These are phyloP conservation scores for Gorsachius goisagi DNA, from an alignment of 2,113 vertebrate genomes.

Conservation along the genomic window DNA sequence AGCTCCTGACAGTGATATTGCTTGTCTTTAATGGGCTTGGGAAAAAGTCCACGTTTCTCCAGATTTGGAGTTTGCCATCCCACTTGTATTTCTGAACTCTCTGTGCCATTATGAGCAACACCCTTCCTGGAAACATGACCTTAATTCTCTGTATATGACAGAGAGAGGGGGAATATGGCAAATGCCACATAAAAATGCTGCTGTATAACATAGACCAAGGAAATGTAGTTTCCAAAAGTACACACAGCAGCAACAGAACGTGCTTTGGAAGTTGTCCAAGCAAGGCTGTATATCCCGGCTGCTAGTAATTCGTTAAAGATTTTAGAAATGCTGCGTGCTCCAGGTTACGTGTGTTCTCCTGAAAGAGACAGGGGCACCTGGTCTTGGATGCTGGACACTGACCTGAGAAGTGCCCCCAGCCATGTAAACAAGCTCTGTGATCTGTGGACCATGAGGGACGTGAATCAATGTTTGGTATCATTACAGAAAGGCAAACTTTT, in stretches of 20 bases:
- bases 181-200: neutral
- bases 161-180: neutral
- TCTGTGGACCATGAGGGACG: neutral
- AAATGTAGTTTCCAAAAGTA: neutral
- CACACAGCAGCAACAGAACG: neutral
- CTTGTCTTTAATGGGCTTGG: neutral
- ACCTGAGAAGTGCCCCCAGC: neutral
- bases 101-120: neutral
- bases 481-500: fast-evolving
- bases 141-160: neutral
- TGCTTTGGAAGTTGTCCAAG: neutral
- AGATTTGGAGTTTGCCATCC: neutral
- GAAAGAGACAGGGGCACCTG: neutral
- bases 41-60: neutral
- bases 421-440: neutral
- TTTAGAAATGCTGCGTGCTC: neutral
- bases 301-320: neutral
- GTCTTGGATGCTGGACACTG: neutral
- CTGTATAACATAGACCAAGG: neutral
- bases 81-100: neutral
- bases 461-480: neutral
- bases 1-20: neutral
- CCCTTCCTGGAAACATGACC: neutral
- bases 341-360: neutral
- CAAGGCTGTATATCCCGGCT: neutral